Percentiles rank a stretch among this genome's conserved stretches.
Evolutionary conservation across 1,140 invertebrate species (phyloP).

Genomic region (Drosophila triauraria): DNA sequence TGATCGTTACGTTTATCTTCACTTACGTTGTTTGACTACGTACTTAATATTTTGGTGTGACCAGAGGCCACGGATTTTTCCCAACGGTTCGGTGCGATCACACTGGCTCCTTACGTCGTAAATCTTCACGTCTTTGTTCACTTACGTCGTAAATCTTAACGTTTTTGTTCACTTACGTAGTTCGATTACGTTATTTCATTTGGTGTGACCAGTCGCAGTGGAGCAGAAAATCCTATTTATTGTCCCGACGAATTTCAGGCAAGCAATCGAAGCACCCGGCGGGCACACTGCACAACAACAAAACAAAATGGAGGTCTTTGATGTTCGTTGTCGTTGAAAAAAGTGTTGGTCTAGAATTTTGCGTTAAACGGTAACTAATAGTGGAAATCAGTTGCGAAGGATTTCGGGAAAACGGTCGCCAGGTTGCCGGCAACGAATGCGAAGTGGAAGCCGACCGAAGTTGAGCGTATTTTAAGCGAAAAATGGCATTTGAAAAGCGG

Average conservation of each 20-base stretch:
- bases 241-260: neutral
- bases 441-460: conserved; percentile 39
- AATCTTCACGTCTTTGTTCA: too few species aligned
- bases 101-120: too few species aligned
- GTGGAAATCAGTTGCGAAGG: conserved; percentile 68
- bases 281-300: conserved; percentile 38
- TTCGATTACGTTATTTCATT: too few species aligned
- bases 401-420: conserved; percentile 52
- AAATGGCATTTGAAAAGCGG: conserved; percentile 70
- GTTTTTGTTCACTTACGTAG: too few species aligned
- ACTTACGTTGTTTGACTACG: too few species aligned
- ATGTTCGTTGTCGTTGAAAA: conserved; percentile 81
- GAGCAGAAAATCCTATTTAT: neutral
- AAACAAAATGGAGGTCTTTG: conserved; percentile 85
- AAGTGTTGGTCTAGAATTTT: conserved; percentile 78
- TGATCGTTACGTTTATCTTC: too few species aligned
- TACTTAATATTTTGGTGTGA: neutral
- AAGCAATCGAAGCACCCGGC: neutral
- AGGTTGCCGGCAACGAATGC: conserved; percentile 59
- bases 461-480: conserved; percentile 68
- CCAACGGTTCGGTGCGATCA: too few species aligned
- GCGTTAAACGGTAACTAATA: conserved; percentile 80
- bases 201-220: neutral
- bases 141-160: too few species aligned
- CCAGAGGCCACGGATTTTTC: neutral